A percentile compares a stretch with the other conserved stretches of the same genome.
phyloP scores from a whole-genome alignment of 2,888 invertebrate species.

The Lamellibrachia columna region DNA sequence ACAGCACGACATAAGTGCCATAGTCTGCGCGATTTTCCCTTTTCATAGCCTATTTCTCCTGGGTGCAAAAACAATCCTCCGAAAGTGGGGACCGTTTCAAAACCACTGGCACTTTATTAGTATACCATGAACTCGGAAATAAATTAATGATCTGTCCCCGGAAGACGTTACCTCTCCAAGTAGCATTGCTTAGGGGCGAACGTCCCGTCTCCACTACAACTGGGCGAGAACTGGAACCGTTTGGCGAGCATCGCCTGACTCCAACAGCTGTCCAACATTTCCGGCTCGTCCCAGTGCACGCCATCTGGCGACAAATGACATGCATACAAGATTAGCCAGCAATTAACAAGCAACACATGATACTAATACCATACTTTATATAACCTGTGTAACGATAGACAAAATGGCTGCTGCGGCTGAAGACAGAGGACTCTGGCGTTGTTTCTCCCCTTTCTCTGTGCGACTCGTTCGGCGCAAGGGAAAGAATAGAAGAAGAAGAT shows the following conservation, averaged over 20 bases:
- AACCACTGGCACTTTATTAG: too few relatives aligned
- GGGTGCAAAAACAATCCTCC: too few relatives aligned
- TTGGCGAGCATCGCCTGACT: constrained; percentile 25
- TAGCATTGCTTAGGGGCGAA: constrained; percentile 29
- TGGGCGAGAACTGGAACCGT: constrained; percentile 25
- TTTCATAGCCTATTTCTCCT: too few relatives aligned
- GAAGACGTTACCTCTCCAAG: constrained; percentile 24
- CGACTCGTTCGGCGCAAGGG: too few relatives aligned
- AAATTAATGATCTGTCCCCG: neutral
- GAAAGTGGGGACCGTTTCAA: too few relatives aligned
- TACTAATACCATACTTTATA: neutral
- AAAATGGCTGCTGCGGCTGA: too few relatives aligned
- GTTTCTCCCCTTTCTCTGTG: too few relatives aligned
- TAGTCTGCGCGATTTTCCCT: too few relatives aligned
- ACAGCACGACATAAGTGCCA: neutral
- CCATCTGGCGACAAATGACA: neutral
- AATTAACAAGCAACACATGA: neutral
- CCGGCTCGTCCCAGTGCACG: constrained; percentile 25
- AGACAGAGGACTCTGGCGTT: too few relatives aligned
- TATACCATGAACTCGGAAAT: too few relatives aligned
- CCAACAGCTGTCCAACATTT: constrained; percentile 26
- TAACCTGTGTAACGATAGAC: too few relatives aligned
- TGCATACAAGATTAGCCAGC: neutral
- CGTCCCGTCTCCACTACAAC: constrained; percentile 24
- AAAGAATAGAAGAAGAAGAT: too few relatives aligned